phyloP scores from a whole-genome alignment of 2,888 invertebrate species.

The Acrocyrtus sp. region DNA sequence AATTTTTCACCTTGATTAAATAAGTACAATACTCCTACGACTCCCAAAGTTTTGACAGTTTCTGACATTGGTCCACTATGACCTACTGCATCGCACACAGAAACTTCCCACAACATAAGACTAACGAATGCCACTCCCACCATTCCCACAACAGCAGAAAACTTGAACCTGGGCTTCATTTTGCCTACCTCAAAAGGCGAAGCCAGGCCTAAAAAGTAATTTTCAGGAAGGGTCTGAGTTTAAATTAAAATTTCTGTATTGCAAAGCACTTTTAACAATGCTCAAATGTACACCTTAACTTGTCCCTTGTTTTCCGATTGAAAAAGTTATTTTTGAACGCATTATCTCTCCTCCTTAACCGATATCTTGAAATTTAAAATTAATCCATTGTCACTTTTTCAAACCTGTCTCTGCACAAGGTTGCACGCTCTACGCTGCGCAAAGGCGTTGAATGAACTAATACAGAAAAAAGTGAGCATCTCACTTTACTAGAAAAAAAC shows the following conservation, averaged over 20 bases:
- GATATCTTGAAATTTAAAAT: background rate
- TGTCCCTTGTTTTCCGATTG: background rate
- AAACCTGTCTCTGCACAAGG: constrained; percentile 6
- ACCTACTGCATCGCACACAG: constrained; percentile 15
- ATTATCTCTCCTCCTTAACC: background rate
- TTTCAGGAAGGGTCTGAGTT: background rate
- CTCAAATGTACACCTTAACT: background rate
- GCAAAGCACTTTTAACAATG: background rate
- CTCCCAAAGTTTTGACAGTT: constrained; percentile 8
- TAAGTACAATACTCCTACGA: constrained; percentile 18
- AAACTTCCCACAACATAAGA: constrained; percentile 23
- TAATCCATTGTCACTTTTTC: constrained; percentile 14
- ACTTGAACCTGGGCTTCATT: constrained; percentile 39
- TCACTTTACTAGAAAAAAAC: constrained; percentile 12
- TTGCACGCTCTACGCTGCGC: constrained; percentile 30
- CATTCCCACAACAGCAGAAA: constrained; percentile 22
- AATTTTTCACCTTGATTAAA: constrained; percentile 15
- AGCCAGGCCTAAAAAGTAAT: constrained; percentile 21
- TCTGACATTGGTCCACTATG: background rate
- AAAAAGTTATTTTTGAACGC: background rate
- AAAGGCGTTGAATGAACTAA: constrained; percentile 27
- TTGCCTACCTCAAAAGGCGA: background rate
- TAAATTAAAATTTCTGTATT: background rate
- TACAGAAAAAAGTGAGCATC: constrained; percentile 34
- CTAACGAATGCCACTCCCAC: background rate